Evolutionary conservation across 2,888 invertebrate species (phyloP).

Genomic region (Euplagia quadripunctaria): DNA sequence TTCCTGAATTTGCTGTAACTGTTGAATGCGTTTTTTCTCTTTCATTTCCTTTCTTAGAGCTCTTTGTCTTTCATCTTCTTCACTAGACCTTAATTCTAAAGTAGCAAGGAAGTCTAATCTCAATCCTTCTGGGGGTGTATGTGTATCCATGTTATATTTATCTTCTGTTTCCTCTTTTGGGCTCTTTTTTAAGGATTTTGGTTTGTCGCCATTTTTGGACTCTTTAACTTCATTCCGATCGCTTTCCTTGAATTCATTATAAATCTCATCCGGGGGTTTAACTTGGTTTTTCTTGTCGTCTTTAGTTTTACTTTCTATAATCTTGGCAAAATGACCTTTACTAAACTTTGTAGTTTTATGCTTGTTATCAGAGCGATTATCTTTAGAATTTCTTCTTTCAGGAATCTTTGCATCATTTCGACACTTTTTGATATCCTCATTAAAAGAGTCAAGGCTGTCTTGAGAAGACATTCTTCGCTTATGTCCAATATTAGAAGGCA

Average conservation of each 20-base stretch:
- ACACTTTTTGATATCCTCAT: conserved; percentile 89
- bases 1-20: conserved; percentile 82
- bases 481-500: conserved; percentile 89
- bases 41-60: conserved; percentile 86
- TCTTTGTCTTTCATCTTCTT: conserved; percentile 88
- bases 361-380: conserved; percentile 79
- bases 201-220: conserved; percentile 59
- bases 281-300: conserved; percentile 88
- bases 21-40: conserved; percentile 86
- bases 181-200: conserved; percentile 67
- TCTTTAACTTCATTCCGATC: conserved; percentile 67
- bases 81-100: conserved; percentile 86
- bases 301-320: conserved; percentile 88
- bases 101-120: conserved; percentile 88
- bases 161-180: conserved; percentile 66
- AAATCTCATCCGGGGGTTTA: conserved; percentile 79
- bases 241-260: conserved; percentile 71
- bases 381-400: conserved; percentile 91
- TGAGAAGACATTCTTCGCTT: conserved; percentile 94
- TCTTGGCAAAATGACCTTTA: conserved; percentile 87
- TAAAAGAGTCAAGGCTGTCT: conserved; percentile 87
- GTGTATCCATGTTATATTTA: conserved; percentile 57
- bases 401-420: conserved; percentile 85
- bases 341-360: conserved; percentile 87
- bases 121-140: conserved; percentile 65